phyloP scores from a whole-genome alignment of 2,888 invertebrate genomes.

The Athalia circularis region DNA sequence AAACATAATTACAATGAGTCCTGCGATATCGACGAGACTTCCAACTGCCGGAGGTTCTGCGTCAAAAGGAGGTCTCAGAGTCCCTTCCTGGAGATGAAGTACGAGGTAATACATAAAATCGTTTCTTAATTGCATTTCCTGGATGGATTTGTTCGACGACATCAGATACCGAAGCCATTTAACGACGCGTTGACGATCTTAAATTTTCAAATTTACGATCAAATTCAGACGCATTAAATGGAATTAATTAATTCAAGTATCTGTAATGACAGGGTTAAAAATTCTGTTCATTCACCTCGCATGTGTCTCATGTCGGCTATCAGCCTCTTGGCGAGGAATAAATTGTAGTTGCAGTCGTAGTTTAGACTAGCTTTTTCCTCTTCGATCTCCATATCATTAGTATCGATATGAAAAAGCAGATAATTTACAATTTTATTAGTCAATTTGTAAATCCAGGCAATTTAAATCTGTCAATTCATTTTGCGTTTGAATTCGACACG shows the following conservation, averaged over 20 bases:
- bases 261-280: neutral
- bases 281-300: conserved; percentile 59
- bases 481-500: too few species aligned
- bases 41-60: conserved; percentile 48
- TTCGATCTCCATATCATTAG: conserved; percentile 47
- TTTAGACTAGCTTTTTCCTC: conserved; percentile 57
- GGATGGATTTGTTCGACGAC: conserved; percentile 72
- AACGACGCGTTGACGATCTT: conserved; percentile 74
- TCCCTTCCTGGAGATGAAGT: conserved; percentile 56
- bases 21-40: conserved; percentile 66
- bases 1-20: conserved; percentile 73
- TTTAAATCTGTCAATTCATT: too few species aligned
- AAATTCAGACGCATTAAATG: conserved; percentile 13
- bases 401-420: neutral
- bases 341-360: conserved; percentile 77
- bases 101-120: conserved; percentile 73
- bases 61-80: conserved; percentile 54
- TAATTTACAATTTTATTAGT: too few species aligned
- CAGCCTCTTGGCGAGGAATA: conserved; percentile 75
- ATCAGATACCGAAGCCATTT: conserved; percentile 76
- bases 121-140: conserved; percentile 76
- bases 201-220: conserved; percentile 4
- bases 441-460: too few species aligned
- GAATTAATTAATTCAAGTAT: neutral
- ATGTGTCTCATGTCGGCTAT: conserved; percentile 70